Base-by-base conservation (phyloP, 2,113 vertebrate genomes). In the Athene cunicularia region DNA sequence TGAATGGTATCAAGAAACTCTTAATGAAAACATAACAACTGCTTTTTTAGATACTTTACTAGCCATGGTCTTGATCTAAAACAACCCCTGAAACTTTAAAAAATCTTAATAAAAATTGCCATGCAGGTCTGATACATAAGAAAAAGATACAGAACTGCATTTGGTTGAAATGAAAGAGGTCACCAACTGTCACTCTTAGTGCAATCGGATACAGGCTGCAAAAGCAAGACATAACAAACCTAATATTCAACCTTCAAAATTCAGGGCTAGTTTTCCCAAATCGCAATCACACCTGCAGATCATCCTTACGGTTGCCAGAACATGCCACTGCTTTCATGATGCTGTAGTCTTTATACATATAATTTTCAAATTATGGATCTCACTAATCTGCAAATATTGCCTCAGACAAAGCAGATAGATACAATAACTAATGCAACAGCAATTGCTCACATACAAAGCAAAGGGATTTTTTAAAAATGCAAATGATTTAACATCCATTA, bases 41-140 rank as follows among this genome's bases (percentile, higher is more conserved):
- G 58, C 64, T 90, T 71, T 39, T 96, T 94, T 74, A 90, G 81
- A 71, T 86, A 79, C 26, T 88, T 95, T 85, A 95, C 32, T 72
- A 50, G 41, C 68, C 74, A 95, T 77, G 72, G 62, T 89, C 70
- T 91, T 85, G 67, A 94, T 88, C 76, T 94, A 91, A 97, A 97
- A 90, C 70, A 81, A 89, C 73, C 50, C 58, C 79, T 82, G 37
- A 90, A 93, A 68, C 56, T 93, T 95, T 20, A 67, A 86, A 96
- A 97, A 96, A 88, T 56, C 26, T 81, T 80, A 96, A 88, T 89
- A 95, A 88, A 95, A 96, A 80, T 68, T 88, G 27, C 47, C 58
- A 50, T 71, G 15, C 28, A 88, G 17, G 28, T 50, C 73, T 87
- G 39, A 28, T 95, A 88, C 67, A 14, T 93, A 88, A 97, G 62